Base-by-base conservation (phyloP, 2,888 invertebrate genomes). In the Urechis unicinctus region DNA sequence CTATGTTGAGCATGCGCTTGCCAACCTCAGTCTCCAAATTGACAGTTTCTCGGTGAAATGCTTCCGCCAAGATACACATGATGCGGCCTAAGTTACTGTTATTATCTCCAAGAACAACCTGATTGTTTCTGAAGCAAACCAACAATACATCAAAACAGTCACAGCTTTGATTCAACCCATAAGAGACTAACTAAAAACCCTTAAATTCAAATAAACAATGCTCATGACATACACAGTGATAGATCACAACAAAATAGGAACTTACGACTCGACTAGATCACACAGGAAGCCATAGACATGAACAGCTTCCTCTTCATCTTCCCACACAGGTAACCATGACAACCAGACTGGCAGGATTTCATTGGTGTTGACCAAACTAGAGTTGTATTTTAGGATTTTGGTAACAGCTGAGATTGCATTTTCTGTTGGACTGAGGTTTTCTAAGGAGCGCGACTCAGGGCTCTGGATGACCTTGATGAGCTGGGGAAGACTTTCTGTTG, bases 371-470 rank as follows among this genome's bases (percentile, higher is more conserved):
- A 73, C 64, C 43, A 49, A 48, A 2, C 36, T 42, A 13, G 64
- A 61, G 53, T 70, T 70, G 78, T 88, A 93, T 81, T 93, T 92
- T 70, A 96, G 86, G 72, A 98, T 96, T 84, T 99, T 98, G 50
- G 95, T 88, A 56, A 97, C 88, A 2, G 98, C 97, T n/a, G 96
- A 89, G 66, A 98, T 95, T 21, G 94, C 95, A 77, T 98, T 99
- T 79, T 98, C 98, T 2, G 97, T 98, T 0, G 97, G 90, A 75
- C 87, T 90, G 13, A 88, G 81, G 77, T 95, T 94, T 71, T 91
- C 89, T 1, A 85, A 81, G 47, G 85, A 83, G 67, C 91, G 85
- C 6, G 92, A 84, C 68, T 88, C 88, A 0, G 91, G 87, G 69
- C 86, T 87, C 60, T 85, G 85, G 53, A 96, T 88, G 54, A 91